Percentiles rank a stretch among this genome's conserved stretches.
phyloP scores from a whole-genome alignment of 2,797 vertebrate genomes.

The Coracias cyanogaster region DNA sequence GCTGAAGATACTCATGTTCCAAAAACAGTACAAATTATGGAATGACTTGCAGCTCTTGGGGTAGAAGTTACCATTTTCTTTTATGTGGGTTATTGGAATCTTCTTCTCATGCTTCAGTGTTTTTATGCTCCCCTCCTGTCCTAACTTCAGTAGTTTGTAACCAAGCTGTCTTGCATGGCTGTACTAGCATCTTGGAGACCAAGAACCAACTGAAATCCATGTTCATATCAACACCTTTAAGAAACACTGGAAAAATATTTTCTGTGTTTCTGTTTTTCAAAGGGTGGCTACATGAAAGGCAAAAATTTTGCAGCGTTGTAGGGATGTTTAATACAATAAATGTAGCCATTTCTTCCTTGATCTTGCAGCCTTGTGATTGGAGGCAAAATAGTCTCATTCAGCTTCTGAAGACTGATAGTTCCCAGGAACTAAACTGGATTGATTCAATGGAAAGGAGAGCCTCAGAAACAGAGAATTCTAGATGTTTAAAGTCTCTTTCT shows the following conservation, averaged over 20 bases:
- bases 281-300: not conserved
- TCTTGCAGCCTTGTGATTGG: not conserved
- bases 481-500: not conserved
- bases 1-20: not conserved
- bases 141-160: not conserved
- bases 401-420: not conserved
- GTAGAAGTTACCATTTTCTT: slow-evolving; percentile 14
- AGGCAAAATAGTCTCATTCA: not conserved
- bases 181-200: not conserved
- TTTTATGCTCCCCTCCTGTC: slow-evolving; percentile 66
- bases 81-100: not conserved
- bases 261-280: slow-evolving; percentile 9
- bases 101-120: slow-evolving; percentile 5
- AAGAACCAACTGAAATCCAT: slow-evolving; percentile 3
- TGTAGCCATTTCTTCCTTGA: not conserved
- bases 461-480: not conserved
- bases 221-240: not conserved
- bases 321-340: not conserved
- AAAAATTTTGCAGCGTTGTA: not conserved
- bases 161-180: not conserved
- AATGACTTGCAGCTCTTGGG: not conserved
- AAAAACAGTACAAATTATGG: not conserved
- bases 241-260: not conserved
- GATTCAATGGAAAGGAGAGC: not conserved
- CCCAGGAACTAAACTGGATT: not conserved